Percentiles rank a stretch among this genome's conserved stretches.
Evolutionary conservation across 1,140 invertebrate species (phyloP).

Genomic region (Conus betulinus): DNA sequence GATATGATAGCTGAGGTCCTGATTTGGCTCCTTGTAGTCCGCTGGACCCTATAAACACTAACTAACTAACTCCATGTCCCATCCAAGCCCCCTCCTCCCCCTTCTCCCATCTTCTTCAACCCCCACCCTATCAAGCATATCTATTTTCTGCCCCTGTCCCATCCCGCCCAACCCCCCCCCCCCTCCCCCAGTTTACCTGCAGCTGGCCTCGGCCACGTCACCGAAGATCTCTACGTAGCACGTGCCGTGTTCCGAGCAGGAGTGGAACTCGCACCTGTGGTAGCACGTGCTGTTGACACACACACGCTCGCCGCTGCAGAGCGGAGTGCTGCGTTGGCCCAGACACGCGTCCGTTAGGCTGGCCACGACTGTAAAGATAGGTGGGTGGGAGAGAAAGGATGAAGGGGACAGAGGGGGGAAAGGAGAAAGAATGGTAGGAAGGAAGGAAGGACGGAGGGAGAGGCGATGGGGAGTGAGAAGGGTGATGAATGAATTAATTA

Average conservation of each 20-base stretch:
- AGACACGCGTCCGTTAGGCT: neutral
- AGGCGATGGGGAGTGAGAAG: too few species aligned
- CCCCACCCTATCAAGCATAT: neutral
- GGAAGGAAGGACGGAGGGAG: too few species aligned
- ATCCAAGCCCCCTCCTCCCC: too few species aligned
- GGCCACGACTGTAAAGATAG: neutral
- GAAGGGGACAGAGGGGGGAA: neutral
- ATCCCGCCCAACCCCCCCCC: too few species aligned
- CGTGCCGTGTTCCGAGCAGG: neutral
- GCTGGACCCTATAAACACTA: too few species aligned
- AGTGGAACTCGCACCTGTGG: slow-evolving; percentile 3
- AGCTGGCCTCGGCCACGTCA: neutral
- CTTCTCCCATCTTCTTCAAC: too few species aligned
- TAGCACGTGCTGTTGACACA: neutral
- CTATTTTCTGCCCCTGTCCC: neutral
- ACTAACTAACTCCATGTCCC: neutral
- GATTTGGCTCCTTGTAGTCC: too few species aligned
- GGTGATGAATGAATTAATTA: too few species aligned
- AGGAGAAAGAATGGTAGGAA: too few species aligned
- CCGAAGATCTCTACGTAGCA: neutral
- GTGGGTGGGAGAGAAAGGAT: neutral
- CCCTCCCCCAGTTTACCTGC: neutral
- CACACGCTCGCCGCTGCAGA: neutral
- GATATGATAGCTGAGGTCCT: too few species aligned
- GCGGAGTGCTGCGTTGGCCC: neutral